Conservation (phyloP, 2,113 vertebrate genomes). For the Holacanthus passer region DNA sequence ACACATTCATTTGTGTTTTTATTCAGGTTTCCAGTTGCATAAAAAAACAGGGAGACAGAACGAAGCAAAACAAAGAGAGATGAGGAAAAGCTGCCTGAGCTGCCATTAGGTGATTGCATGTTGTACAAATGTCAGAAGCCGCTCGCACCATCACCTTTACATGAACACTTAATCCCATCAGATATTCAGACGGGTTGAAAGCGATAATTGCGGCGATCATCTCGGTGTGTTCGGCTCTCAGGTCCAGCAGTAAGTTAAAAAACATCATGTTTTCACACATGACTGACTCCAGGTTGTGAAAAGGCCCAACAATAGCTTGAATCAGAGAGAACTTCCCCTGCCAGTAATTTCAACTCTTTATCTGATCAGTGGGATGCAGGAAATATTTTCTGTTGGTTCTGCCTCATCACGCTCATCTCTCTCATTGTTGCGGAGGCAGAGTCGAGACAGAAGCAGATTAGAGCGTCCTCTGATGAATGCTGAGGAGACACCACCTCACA, state of each 20-base stretch:
- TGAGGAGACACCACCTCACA: constrained; percentile 55
- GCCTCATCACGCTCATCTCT: constrained; percentile 64
- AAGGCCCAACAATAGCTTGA: constrained; percentile 29
- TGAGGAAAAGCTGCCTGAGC: neutral
- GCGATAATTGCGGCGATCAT: constrained; percentile 11
- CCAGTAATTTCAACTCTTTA: constrained; percentile 59
- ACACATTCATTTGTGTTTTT: constrained; percentile 53
- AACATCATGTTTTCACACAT: constrained; percentile 13
- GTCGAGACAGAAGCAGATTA: constrained; percentile 56
- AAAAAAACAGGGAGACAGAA: constrained; percentile 15
- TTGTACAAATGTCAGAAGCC: neutral
- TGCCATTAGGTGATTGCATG: neutral
- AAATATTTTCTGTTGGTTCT: constrained; percentile 57
- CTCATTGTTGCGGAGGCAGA: constrained; percentile 50
- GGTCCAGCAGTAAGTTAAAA: constrained; percentile 11
- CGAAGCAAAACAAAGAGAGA: constrained; percentile 14
- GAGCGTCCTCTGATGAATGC: constrained; percentile 65
- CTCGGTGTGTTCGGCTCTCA: constrained; percentile 15
- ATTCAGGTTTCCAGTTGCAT: constrained; percentile 37
- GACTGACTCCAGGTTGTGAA: constrained; percentile 27
- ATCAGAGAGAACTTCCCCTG: constrained; percentile 49
- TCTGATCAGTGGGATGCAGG: constrained; percentile 38
- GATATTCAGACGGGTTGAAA: constrained; percentile 13
- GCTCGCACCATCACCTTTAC: constrained; percentile 1
- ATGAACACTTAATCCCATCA: constrained; percentile 16